Evolutionary conservation across 1,140 invertebrate genomes (phyloP).

Genomic region (Drosophila auraria): DNA sequence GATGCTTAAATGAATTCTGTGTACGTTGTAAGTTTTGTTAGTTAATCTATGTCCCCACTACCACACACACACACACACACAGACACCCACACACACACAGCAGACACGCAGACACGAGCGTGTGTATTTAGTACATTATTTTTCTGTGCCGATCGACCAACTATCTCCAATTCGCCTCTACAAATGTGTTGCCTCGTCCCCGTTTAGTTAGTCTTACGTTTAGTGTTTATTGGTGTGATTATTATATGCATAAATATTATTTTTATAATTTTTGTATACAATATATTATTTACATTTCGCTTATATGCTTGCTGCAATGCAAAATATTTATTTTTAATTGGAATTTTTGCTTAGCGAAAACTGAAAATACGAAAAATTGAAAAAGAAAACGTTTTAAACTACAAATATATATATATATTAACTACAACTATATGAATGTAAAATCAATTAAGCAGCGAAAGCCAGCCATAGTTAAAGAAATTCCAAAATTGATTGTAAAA

Average conservation of each 20-base stretch:
- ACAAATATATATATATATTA: conserved; percentile 28
- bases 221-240: conserved; percentile 78
- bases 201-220: conserved; percentile 68
- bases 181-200: conserved; percentile 49
- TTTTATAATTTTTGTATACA: conserved; percentile 73
- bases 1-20: conserved; percentile 57
- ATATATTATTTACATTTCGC: conserved; percentile 67
- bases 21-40: conserved; percentile 55
- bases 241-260: conserved; percentile 55
- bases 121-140: conserved; percentile 16
- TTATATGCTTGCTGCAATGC: conserved; percentile 7
- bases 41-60: conserved; percentile 30
- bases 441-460: conserved; percentile 49
- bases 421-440: conserved; percentile 38
- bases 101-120: conserved; percentile 8
- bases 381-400: conserved; percentile 47
- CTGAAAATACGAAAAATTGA: conserved; percentile 6
- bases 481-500: conserved; percentile 51
- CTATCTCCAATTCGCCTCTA: conserved; percentile 25
- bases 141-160: conserved; percentile 15
- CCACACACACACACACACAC: conserved; percentile 28
- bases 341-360: conserved; percentile 77
- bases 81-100: conserved; percentile 6
- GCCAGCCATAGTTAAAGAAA: conserved; percentile 59
- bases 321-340: conserved; percentile 57